A percentile compares a stretch with the other conserved stretches of the same genome.
Conservation (phyloP, 2,888 invertebrate species). For the Phrixothrix hirtus region DNA sequence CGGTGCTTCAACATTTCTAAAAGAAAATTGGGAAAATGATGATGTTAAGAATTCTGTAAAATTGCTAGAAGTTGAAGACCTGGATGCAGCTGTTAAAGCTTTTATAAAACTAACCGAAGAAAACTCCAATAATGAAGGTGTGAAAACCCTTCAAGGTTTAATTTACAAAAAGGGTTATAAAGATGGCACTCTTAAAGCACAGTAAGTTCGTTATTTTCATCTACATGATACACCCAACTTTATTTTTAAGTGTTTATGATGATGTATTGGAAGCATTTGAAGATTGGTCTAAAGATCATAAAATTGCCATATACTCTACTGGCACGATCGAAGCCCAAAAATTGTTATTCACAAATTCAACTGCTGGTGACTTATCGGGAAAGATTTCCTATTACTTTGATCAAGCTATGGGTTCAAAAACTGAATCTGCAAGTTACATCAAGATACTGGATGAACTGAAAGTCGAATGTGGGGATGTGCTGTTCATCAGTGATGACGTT, state of each 20-base stretch:
- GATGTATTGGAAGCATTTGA: slow-evolving; percentile 80
- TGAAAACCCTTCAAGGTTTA: slow-evolving; percentile 89
- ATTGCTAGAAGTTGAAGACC: slow-evolving; percentile 61
- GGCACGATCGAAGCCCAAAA: slow-evolving; percentile 91
- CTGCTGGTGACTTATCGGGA: slow-evolving; percentile 75
- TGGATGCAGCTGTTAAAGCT: slow-evolving; percentile 68
- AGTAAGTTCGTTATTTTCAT: slow-evolving; percentile 66
- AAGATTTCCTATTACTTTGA: slow-evolving; percentile 82
- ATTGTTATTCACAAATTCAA: slow-evolving; percentile 77
- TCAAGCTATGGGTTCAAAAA: slow-evolving; percentile 81
- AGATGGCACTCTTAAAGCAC: slow-evolving; percentile 77
- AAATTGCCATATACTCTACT: slow-evolving; percentile 86
- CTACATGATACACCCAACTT: neutral
- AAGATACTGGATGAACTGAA: slow-evolving; percentile 73
- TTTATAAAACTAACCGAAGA: slow-evolving; percentile 80
- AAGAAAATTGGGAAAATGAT: slow-evolving; percentile 69
- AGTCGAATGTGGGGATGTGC: slow-evolving; percentile 66
- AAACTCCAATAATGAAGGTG: slow-evolving; percentile 76
- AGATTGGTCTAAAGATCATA: slow-evolving; percentile 68
- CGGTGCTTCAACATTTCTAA: slow-evolving; percentile 59
- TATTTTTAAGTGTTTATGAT: slow-evolving; percentile 74
- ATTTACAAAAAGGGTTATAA: slow-evolving; percentile 88
- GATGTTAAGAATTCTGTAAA: slow-evolving; percentile 69
- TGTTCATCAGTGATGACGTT: slow-evolving; percentile 86
- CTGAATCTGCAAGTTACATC: slow-evolving; percentile 75